A percentile compares a stretch with the other conserved stretches of the same genome.
These are phyloP conservation scores for Aleiodes leptofemur DNA, from an alignment of 2,888 invertebrate species.

Conservation along the genomic window DNA sequence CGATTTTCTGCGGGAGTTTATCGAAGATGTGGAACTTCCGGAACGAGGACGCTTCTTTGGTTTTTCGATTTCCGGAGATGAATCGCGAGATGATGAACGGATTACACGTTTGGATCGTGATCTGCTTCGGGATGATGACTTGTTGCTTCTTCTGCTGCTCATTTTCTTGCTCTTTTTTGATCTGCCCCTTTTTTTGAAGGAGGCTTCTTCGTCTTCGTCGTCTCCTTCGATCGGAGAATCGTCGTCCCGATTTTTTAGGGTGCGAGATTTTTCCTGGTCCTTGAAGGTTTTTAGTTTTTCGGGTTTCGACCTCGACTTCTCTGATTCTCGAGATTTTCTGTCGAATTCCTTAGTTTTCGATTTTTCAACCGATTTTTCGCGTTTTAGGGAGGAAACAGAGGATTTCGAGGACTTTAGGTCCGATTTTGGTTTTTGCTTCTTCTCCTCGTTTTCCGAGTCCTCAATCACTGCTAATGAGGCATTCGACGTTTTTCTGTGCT, in stretches of 20 bases:
- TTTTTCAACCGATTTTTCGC: neutral
- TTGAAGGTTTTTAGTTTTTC: slow-evolving; percentile 13
- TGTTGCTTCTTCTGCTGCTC: slow-evolving; percentile 22
- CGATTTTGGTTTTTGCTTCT: neutral
- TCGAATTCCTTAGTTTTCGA: slow-evolving; percentile 24
- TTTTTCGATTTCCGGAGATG: slow-evolving; percentile 44
- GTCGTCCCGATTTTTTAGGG: neutral
- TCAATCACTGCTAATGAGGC: neutral
- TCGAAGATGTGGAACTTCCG: slow-evolving; percentile 44
- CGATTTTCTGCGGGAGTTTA: slow-evolving; percentile 1
- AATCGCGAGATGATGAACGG: slow-evolving; percentile 47
- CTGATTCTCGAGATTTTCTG: slow-evolving; percentile 21
- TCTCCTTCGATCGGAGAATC: slow-evolving; percentile 18
- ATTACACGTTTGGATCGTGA: slow-evolving; percentile 40
- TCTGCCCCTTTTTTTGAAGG: slow-evolving; percentile 34
- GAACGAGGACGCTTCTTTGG: slow-evolving; percentile 37
- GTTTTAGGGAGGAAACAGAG: too few relatives aligned
- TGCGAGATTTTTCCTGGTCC: slow-evolving; percentile 1
- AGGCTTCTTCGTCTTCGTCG: slow-evolving; percentile 33
- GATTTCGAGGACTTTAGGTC: too few relatives aligned
- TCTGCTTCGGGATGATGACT: slow-evolving; percentile 34
- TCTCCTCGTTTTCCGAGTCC: slow-evolving; percentile 8
- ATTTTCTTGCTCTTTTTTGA: slow-evolving; percentile 30
- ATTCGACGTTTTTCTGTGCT: neutral
- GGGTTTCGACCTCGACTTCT: slow-evolving; percentile 10